Conservation (phyloP, 2,888 invertebrate genomes). For the Amblyteles armatorius region DNA sequence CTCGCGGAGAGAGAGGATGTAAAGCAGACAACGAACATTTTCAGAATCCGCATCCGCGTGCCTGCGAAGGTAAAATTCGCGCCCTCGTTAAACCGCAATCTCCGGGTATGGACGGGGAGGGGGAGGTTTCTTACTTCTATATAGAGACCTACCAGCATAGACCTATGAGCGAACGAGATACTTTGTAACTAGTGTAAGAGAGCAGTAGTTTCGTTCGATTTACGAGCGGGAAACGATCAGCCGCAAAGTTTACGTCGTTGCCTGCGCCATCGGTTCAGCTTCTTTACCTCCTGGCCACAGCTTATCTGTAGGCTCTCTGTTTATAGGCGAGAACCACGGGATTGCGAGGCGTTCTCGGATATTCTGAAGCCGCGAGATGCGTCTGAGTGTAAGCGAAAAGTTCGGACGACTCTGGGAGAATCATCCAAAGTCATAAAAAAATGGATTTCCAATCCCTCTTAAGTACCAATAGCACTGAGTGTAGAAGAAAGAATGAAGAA, state of each 20-base stretch:
- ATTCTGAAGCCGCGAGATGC: not conserved
- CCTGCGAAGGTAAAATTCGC: slow-evolving; percentile 45
- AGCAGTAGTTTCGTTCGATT: slow-evolving; percentile 62
- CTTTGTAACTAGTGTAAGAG: slow-evolving; percentile 41
- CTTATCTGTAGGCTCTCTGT: slow-evolving; percentile 2
- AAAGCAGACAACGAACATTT: slow-evolving; percentile 21
- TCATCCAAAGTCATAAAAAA: slow-evolving; percentile 4
- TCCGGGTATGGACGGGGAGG: slow-evolving; percentile 1
- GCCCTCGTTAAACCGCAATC: slow-evolving; percentile 48
- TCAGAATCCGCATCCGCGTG: slow-evolving; percentile 32
- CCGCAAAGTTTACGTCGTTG: slow-evolving; percentile 59
- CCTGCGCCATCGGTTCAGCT: slow-evolving; percentile 28
- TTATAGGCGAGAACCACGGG: slow-evolving; percentile 26
- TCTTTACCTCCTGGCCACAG: slow-evolving; percentile 17
- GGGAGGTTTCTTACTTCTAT: slow-evolving; percentile 13
- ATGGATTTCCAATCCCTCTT: not conserved
- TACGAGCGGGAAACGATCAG: slow-evolving; percentile 67
- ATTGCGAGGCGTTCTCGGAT: slow-evolving; percentile 21
- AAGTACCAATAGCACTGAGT: not conserved
- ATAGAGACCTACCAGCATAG: slow-evolving; percentile 12
- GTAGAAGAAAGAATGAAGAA: not conserved
- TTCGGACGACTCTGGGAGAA: not conserved
- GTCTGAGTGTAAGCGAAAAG: not conserved
- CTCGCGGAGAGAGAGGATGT: not conserved
- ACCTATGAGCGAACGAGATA: slow-evolving; percentile 24